These are phyloP conservation scores for Chloroceryle inda DNA, from an alignment of 2,797 vertebrate genomes.

Conservation along the genomic window DNA sequence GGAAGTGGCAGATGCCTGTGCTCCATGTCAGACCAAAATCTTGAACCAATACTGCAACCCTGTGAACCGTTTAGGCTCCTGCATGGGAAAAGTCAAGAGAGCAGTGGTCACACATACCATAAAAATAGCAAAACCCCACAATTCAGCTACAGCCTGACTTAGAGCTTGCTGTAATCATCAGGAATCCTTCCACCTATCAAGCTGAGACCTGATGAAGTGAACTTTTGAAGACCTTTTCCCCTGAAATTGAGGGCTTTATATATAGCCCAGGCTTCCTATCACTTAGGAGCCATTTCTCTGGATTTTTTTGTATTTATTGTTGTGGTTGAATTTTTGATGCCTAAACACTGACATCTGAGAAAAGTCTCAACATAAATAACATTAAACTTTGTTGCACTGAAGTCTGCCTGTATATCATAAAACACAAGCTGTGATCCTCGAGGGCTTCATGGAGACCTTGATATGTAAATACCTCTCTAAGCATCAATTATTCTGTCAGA, in stretches of 20 bases:
- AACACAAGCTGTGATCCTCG: background rate
- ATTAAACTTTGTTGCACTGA: background rate
- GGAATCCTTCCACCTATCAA: background rate
- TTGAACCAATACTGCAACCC: background rate
- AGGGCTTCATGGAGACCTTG: background rate
- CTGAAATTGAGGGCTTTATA: background rate
- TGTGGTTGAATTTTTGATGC: background rate
- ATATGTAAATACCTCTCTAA: background rate
- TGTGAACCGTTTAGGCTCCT: background rate
- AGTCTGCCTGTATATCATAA: background rate
- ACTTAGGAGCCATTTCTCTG: background rate
- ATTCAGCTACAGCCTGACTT: background rate
- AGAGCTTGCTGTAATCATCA: background rate
- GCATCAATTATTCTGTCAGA: background rate
- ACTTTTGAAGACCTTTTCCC: background rate
- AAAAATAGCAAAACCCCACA: background rate
- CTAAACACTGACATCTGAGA: background rate
- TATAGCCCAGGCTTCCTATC: background rate
- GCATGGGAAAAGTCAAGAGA: background rate
- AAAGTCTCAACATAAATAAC: background rate
- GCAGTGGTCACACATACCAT: background rate
- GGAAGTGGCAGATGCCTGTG: accelerated
- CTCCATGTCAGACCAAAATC: background rate
- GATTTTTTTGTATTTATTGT: background rate
- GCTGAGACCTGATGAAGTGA: background rate